Conservation (phyloP, 2,797 vertebrate species). For the Peromyscus nudipes region DNA sequence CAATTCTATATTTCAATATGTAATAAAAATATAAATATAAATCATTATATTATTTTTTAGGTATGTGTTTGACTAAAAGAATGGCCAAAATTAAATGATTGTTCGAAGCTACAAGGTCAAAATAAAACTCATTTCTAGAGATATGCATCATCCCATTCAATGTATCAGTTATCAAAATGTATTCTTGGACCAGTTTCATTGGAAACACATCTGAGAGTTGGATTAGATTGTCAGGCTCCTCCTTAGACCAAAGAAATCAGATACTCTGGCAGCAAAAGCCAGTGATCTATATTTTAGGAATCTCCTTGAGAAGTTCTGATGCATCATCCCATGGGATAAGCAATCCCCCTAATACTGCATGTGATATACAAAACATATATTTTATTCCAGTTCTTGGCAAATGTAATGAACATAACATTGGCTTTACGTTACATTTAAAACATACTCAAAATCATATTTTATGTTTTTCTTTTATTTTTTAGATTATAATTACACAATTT, state of each 20-base stretch:
- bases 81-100: background rate
- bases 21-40: background rate
- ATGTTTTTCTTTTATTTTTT: slow-evolving; percentile 7
- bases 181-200: background rate
- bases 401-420: background rate
- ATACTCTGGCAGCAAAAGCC: background rate
- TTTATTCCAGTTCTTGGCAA: background rate
- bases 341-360: background rate
- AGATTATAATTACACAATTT: background rate
- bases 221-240: background rate
- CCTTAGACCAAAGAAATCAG: background rate
- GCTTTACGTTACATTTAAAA: background rate
- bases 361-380: background rate
- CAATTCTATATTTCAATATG: background rate
- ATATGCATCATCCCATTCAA: background rate
- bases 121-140: background rate
- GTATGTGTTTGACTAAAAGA: background rate
- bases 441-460: background rate
- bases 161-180: background rate
- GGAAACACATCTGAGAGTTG: background rate
- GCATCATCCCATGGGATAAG: background rate
- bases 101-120: slow-evolving; percentile 1
- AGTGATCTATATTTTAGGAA: background rate
- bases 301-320: background rate
- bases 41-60: background rate